Percentiles rank a stretch among this genome's conserved stretches.
phyloP scores from a whole-genome alignment of 2,888 invertebrate genomes.

The Erannis defoliaria region DNA sequence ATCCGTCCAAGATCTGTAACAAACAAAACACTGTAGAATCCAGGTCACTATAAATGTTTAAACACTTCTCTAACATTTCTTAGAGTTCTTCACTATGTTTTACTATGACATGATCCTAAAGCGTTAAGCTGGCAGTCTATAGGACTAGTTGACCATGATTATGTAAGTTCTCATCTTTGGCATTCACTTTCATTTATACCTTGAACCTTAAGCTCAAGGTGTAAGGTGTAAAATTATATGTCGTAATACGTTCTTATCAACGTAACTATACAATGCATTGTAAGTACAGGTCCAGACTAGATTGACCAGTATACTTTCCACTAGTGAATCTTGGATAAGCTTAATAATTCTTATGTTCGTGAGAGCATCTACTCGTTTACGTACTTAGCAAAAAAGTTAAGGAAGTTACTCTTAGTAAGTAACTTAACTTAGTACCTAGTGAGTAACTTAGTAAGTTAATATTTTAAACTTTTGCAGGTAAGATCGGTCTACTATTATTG shows the following conservation, averaged over 20 bases:
- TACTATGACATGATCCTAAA: conserved; percentile 6
- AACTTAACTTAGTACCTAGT: too few species aligned
- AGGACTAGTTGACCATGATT: conserved; percentile 29
- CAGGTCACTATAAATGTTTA: not conserved
- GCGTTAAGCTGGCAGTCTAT: not conserved
- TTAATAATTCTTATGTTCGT: not conserved
- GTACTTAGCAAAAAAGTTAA: too few species aligned
- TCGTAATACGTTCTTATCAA: not conserved
- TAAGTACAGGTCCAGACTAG: not conserved
- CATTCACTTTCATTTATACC: conserved; percentile 11
- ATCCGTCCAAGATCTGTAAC: conserved; percentile 3
- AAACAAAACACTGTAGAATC: not conserved
- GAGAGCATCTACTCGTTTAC: too few species aligned
- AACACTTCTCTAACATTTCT: not conserved
- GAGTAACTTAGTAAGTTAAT: too few species aligned
- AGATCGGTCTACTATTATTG: too few species aligned
- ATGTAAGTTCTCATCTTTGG: conserved; percentile 26
- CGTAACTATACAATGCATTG: conserved; percentile 7
- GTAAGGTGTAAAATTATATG: conserved; percentile 17
- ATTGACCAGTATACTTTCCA: conserved; percentile 5
- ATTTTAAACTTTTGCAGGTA: too few species aligned
- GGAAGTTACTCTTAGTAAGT: too few species aligned
- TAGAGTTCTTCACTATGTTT: not conserved
- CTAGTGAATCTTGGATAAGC: not conserved
- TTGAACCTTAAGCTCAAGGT: conserved; percentile 14